A percentile compares a stretch with the other conserved stretches of the same genome.
Conservation (phyloP, 2,113 vertebrate species). For the Eleginops maclovinus region DNA sequence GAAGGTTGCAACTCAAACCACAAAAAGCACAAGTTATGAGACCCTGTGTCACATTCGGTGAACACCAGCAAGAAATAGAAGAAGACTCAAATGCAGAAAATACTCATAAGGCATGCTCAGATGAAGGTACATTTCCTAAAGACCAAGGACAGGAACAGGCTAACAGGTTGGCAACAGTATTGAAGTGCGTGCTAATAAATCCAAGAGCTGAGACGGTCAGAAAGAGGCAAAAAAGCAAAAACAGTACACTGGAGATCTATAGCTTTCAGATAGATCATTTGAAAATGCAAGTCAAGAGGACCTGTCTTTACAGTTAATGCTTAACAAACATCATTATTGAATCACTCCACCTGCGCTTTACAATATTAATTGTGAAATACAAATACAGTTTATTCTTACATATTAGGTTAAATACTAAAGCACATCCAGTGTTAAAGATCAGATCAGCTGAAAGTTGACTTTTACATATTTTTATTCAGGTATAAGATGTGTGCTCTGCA, state of each 20-base stretch:
- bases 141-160: not conserved
- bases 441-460: constrained; percentile 10
- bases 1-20: too few relatives aligned
- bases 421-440: not conserved
- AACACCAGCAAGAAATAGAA: too few relatives aligned
- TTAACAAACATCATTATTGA: not conserved
- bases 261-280: not conserved
- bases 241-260: not conserved
- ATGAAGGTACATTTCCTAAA: too few relatives aligned
- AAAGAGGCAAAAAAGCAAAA: not conserved
- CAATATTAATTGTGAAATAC: not conserved
- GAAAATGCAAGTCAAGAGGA: not conserved
- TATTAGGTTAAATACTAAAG: too few relatives aligned
- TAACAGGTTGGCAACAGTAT: not conserved
- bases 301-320: not conserved
- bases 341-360: not conserved
- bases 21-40: too few relatives aligned
- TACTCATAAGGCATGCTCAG: too few relatives aligned
- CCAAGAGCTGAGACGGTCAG: not conserved
- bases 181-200: not conserved
- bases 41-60: too few relatives aligned
- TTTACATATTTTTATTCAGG: not conserved
- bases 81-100: too few relatives aligned
- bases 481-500: not conserved
- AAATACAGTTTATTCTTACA: not conserved